Percentiles rank a stretch among this genome's conserved stretches.
Conservation (phyloP, 2,797 vertebrate genomes). For the Carcharodon carcharias region DNA sequence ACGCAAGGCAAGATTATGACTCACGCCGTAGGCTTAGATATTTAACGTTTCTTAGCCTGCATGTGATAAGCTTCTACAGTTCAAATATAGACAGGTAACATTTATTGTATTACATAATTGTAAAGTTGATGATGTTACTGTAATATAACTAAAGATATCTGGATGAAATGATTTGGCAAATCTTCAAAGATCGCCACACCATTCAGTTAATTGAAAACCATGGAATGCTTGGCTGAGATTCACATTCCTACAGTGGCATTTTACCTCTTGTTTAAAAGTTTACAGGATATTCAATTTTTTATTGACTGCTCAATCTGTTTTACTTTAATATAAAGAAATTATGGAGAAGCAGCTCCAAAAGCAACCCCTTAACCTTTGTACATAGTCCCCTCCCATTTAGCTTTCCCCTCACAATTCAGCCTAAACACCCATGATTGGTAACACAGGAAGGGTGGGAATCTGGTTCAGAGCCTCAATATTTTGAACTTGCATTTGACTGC, state of each 20-base stretch:
- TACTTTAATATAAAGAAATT: not conserved
- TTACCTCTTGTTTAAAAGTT: not conserved
- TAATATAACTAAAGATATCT: not conserved
- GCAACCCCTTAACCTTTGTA: not conserved
- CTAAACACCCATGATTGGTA: not conserved
- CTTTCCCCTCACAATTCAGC: not conserved
- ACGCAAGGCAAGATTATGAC: not conserved
- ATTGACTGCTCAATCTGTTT: not conserved
- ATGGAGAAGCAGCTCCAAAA: not conserved
- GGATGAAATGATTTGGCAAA: not conserved
- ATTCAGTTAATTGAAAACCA: not conserved
- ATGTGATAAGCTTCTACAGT: not conserved
- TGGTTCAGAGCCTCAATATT: not conserved
- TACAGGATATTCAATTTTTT: not conserved
- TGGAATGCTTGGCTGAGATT: not conserved
- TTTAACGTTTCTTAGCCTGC: not conserved
- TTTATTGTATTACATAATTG: not conserved
- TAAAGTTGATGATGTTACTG: not conserved
- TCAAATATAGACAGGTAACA: not conserved
- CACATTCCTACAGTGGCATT: too few species aligned
- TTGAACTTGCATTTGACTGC: not conserved
- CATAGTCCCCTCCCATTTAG: not conserved
- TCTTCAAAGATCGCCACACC: not conserved
- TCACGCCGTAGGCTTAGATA: not conserved
- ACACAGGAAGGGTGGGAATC: not conserved